Evolutionary conservation across 2,888 invertebrate species (phyloP).

Genomic region (Drosophila mulleri): DNA sequence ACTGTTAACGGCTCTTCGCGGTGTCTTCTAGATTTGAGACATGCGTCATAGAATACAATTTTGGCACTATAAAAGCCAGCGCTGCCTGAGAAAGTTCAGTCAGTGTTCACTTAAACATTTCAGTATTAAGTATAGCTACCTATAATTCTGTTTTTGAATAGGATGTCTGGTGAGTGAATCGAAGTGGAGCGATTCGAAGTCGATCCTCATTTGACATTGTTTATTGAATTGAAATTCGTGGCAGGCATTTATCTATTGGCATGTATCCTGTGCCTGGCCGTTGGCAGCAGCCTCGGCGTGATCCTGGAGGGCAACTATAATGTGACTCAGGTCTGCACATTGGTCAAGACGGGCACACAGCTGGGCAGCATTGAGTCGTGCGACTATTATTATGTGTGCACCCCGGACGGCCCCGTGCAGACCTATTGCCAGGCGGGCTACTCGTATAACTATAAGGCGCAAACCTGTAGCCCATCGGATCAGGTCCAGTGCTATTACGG

Average conservation of each 20-base stretch:
- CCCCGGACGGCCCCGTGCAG: slow-evolving; percentile 33
- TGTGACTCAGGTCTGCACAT: slow-evolving; percentile 56
- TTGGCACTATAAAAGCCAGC: slow-evolving; percentile 37
- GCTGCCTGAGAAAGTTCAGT: slow-evolving; percentile 9
- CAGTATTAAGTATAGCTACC: slow-evolving; percentile 11
- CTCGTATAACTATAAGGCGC: slow-evolving; percentile 23
- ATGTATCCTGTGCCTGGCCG: slow-evolving; percentile 22
- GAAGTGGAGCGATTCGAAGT: not conserved
- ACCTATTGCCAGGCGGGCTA: slow-evolving; percentile 30
- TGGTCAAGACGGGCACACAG: slow-evolving; percentile 38
- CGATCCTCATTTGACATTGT: not conserved
- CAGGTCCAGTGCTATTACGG: slow-evolving; percentile 57
- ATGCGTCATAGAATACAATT: slow-evolving; percentile 1
- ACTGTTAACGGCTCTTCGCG: slow-evolving; percentile 12
- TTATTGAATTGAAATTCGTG: not conserved
- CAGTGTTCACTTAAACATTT: slow-evolving; percentile 33
- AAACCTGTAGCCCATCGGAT: slow-evolving; percentile 28
- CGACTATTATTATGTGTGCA: slow-evolving; percentile 51
- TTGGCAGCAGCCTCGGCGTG: slow-evolving; percentile 15
- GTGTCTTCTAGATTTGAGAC: not conserved
- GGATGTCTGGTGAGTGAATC: slow-evolving; percentile 39
- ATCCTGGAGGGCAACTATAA: slow-evolving; percentile 63
- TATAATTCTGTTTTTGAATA: not conserved
- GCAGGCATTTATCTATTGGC: slow-evolving; percentile 58
- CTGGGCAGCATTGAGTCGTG: slow-evolving; percentile 61